Base-by-base conservation (phyloP, 2,797 vertebrate genomes). In the Galagoides demidoff region DNA sequence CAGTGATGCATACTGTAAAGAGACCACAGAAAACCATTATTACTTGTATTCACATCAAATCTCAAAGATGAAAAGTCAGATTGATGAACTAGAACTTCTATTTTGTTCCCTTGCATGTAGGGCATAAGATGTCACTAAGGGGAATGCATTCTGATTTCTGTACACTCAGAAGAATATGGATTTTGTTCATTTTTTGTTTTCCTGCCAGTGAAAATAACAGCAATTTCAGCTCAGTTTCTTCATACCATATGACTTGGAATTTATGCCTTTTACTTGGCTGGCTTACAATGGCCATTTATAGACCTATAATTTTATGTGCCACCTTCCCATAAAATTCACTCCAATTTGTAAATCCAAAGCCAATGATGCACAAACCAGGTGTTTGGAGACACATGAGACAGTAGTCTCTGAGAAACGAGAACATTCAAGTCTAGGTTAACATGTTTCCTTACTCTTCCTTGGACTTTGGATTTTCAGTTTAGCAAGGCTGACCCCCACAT, bases 281-380 rank as follows among this genome's bases (percentile, higher is more conserved):
- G 11, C 85, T 95, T 87, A 90, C 0, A 2, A 84, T 57, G 39
- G 39, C 73, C 89, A 73, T 92, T 95, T 93, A 90, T 76, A 96
- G 83, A 89, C 78, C 43, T 88, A 84, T 95, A 94, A 96, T 68
- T 92, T 86, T 71, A 92, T 13, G 49, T 90, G 49, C 55, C 89
- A 89, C 86, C 43, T 94, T 95, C 84, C 86, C 81, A 95, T 90
- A 92, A 96, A 93, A 93, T 74, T 95, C 76, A 94, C 76, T 93
- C 87, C 70, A 63, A 68, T 95, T 91, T 94, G 73, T 71, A 97
- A 92, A 77, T 71, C 71, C 89, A 76, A 91, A 43, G 76, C 66
- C 93, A 94, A 1, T 84, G 86, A 90, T 87, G 71, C 34, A 13
- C 49, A 81, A 68, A 89, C 61, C 79, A 96, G 87, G 55, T 93